Base-by-base conservation (phyloP, 2,888 invertebrate species). In the Diarsia rubi region DNA sequence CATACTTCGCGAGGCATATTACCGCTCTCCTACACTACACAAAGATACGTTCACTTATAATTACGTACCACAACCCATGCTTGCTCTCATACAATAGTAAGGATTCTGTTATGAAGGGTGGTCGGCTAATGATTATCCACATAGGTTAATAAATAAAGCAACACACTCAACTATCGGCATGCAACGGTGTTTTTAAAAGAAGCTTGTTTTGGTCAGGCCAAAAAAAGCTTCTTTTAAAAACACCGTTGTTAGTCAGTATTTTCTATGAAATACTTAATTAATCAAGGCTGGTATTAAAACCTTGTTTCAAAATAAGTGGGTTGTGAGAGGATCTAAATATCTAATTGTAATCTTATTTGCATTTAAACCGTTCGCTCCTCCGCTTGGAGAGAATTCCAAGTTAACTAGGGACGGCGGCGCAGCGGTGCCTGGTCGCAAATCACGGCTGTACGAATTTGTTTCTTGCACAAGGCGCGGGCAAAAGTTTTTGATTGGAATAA, bases 321-420 rank as follows among this genome's bases (percentile, higher is more conserved):
- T 89, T 90, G 88, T 87, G 89, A 89, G 86, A 88, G 90, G 89
- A 89, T 91, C 90, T 91, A 91, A 93, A 93, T 93, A 92, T 91
- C 89, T 93, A 91, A 92, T 92, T 92, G 92, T 92, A 91, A 93
- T 91, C 91, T 91, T 90, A 93, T 93, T 93, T 92, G 91, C 92
- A 93, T 93, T 91, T 91, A 91, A 92, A 92, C 89, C 89, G 89
- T 90, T 90, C 88, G 82, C 88, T 88, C 85, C 84, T 88, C 88
- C 87, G 80, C 74, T 89, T 80, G 73, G 81, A 83, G 85, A 88
- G 86, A 86, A 88, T 89, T 89, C 86, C 80, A 82, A 84, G 86
- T 86, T 89, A 89, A 86, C 86, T 89, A 80, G 82, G 85, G 85
- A 82, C 68, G 87, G 79, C 83, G 77, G 80, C 69, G 75, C 74